A percentile compares a stretch with the other conserved stretches of the same genome.
phyloP scores from a whole-genome alignment of 2,888 invertebrate genomes.

The Thereva unica region DNA sequence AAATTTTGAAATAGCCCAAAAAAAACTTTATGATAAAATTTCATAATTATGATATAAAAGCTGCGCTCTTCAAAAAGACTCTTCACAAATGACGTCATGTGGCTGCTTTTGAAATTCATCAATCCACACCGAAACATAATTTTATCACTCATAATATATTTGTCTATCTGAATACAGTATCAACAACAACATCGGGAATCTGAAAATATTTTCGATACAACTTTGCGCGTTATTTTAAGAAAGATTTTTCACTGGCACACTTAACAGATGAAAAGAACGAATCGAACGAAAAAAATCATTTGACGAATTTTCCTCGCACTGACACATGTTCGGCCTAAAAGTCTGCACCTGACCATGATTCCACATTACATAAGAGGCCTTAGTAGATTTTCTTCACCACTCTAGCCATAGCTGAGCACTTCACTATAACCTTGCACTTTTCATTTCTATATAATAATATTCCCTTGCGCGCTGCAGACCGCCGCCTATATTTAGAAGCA shows the following conservation, averaged over 20 bases:
- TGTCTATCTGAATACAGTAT: not conserved
- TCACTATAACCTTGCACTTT: conserved; percentile 31
- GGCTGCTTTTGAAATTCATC: conserved; percentile 5
- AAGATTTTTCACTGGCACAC: not conserved
- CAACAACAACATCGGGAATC: conserved; percentile 6
- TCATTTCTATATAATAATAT: conserved; percentile 9
- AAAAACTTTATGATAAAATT: too few species aligned
- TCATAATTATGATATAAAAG: too few species aligned
- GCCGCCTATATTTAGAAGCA: conserved; percentile 20
- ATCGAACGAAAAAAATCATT: not conserved
- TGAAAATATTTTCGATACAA: conserved; percentile 29
- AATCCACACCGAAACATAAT: conserved; percentile 5
- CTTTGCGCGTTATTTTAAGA: conserved; percentile 22
- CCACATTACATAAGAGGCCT: conserved; percentile 11
- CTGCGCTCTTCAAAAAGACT: too few species aligned
- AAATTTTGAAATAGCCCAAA: too few species aligned
- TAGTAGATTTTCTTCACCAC: conserved; percentile 17
- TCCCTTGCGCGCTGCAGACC: conserved; percentile 25
- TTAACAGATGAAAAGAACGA: not conserved
- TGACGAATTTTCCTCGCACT: not conserved
- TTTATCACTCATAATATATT: conserved; percentile 19
- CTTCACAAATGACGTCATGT: too few species aligned
- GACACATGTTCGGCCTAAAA: not conserved
- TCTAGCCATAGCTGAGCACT: not conserved
- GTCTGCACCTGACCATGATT: conserved; percentile 1